These are phyloP conservation scores for Actinopyga echinites DNA, from an alignment of 53 echinoderm and acorn worm genomes.

Conservation along the genomic window DNA sequence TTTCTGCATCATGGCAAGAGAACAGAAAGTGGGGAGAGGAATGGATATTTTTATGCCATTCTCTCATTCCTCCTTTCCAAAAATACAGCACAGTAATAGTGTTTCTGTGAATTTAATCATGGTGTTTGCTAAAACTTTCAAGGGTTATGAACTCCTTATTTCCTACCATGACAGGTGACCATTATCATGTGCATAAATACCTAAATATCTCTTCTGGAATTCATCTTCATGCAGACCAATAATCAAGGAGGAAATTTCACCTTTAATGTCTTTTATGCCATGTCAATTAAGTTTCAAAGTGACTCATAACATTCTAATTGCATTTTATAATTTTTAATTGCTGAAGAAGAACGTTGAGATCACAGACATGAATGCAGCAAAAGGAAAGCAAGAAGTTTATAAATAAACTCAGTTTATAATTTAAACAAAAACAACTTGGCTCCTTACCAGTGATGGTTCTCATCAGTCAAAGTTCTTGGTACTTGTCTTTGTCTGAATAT, in stretches of 20 bases:
- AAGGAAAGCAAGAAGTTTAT: neutral
- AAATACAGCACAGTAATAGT: too few relatives aligned
- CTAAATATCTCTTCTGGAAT: neutral
- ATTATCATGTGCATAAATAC: neutral
- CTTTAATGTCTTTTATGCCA: neutral
- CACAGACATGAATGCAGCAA: neutral
- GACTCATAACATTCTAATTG: neutral
- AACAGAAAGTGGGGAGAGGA: too few relatives aligned
- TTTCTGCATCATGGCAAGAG: too few relatives aligned
- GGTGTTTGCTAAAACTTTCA: too few relatives aligned
- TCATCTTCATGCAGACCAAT: neutral
- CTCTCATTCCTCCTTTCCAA: too few relatives aligned
- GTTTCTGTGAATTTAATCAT: too few relatives aligned
- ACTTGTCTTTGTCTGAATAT: neutral
- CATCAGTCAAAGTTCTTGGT: neutral
- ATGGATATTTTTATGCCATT: too few relatives aligned
- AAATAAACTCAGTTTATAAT: neutral
- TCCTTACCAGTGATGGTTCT: too few relatives aligned
- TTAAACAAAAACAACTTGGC: too few relatives aligned
- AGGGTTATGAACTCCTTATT: too few relatives aligned
- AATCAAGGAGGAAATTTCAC: neutral
- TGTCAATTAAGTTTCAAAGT: constrained; percentile 11
- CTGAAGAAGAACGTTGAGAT: neutral
- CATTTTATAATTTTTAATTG: neutral
- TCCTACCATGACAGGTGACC: too few relatives aligned